Conservation (phyloP, 2,797 vertebrate genomes). For the Borostomias antarcticus region DNA sequence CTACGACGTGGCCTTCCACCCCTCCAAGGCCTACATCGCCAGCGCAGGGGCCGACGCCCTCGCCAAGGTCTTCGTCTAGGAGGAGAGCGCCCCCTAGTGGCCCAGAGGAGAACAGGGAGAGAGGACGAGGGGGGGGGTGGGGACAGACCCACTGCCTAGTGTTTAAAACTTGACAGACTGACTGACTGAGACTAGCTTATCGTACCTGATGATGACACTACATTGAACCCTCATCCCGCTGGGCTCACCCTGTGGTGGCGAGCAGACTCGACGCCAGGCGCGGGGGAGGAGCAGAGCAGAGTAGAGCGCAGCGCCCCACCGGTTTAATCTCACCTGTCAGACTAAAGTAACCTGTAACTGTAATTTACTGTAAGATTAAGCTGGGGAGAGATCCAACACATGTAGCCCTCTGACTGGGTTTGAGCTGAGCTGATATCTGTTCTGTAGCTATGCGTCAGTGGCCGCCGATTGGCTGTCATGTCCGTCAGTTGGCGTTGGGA, state of each 20-base stretch:
- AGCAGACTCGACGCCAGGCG: constrained; percentile 36
- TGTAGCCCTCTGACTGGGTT: constrained; percentile 77
- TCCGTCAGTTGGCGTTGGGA: constrained; percentile 76
- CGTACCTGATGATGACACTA: constrained; percentile 72
- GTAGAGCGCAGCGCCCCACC: constrained; percentile 58
- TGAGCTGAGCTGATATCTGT: constrained; percentile 79
- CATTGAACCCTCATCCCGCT: constrained; percentile 54
- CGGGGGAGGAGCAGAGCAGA: constrained; percentile 67
- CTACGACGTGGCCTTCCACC: constrained; percentile 98
- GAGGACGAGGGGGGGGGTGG: constrained; percentile 66
- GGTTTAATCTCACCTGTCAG: constrained; percentile 72
- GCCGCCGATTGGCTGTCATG: constrained; percentile 79
- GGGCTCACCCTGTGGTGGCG: constrained; percentile 17
- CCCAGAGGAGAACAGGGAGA: constrained; percentile 52
- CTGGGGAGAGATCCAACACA: constrained; percentile 72
- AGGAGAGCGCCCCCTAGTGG: constrained; percentile 42
- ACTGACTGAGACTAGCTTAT: constrained; percentile 65
- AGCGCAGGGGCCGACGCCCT: constrained; percentile 97
- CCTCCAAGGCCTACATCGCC: constrained; percentile 98
- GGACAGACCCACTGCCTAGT: constrained; percentile 84
- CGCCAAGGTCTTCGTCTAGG: constrained; percentile 96
- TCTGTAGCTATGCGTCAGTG: constrained; percentile 81
- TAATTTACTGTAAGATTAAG: constrained; percentile 83
- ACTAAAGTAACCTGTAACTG: constrained; percentile 80
- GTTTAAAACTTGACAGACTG: background rate